Evolutionary conservation across 2,888 invertebrate genomes (phyloP).

Genomic region (Odiellus spinosus): DNA sequence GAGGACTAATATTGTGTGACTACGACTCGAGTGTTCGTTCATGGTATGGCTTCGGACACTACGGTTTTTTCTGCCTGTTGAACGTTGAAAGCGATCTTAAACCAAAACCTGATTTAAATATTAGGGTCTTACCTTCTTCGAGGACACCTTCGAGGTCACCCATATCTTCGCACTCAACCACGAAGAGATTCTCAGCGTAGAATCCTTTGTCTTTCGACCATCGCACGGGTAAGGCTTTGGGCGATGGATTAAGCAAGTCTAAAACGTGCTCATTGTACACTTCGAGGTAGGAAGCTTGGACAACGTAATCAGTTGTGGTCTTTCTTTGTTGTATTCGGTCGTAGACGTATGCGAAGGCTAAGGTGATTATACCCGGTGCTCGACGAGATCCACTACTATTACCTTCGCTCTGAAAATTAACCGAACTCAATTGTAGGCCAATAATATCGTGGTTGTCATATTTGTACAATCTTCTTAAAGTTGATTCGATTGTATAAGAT

Average conservation of each 20-base stretch:
- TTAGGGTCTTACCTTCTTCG: conserved; percentile 60
- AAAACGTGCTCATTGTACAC: conserved; percentile 96
- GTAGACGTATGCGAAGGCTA: conserved; percentile 64
- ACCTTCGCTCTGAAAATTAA: neutral
- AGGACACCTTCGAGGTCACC: conserved; percentile 83
- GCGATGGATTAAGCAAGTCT: conserved; percentile 73
- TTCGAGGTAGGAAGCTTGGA: conserved; percentile 85
- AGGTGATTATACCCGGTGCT: conserved; percentile 18
- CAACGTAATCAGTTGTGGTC: conserved; percentile 49
- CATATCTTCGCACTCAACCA: conserved; percentile 79
- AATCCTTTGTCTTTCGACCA: conserved; percentile 83
- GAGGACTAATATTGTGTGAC: conserved; percentile 80
- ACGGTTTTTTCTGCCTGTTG: conserved; percentile 67
- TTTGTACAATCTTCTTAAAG: no score
- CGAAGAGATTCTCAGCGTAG: conserved; percentile 91
- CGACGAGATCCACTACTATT: conserved; percentile 2
- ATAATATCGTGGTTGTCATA: neutral
- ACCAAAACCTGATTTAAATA: neutral
- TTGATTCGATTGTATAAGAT: no score
- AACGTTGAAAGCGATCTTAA: neutral
- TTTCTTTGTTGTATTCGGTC: conserved; percentile 58
- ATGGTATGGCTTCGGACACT: conserved; percentile 78
- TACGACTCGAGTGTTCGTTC: conserved; percentile 83
- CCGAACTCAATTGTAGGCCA: neutral
- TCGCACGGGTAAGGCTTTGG: conserved; percentile 69